Evolutionary conservation across 2,888 invertebrate species (phyloP), one percentile per base, ranked within the genome.

Genomic region (Bombylius discolor): DNA sequence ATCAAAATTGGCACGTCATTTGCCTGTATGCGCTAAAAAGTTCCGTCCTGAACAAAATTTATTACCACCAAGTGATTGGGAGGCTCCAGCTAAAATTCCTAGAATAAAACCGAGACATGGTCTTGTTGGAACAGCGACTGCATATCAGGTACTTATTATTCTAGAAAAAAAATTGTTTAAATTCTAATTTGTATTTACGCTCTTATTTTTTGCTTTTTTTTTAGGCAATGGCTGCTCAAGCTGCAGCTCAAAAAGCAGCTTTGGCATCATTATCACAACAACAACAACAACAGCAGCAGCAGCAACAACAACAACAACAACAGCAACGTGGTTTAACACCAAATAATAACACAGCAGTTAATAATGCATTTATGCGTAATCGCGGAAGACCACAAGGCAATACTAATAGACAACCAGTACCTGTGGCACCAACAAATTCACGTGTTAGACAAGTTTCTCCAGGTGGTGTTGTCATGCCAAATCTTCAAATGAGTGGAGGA

Each of bases 11-110:
- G 89, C 87, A 1, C 81, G 93, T 46, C 96, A 96, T 77, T 80
- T 87, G 62, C 81, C 89, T 58, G 86, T 90, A 4, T 96, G 96
- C 73, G 81, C 84, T 47, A 91, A 93, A 73, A 89, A 90, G 69
- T 95, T 91, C 74, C 86, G 89, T 70, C 87, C 91, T 0, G 91
- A 91, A 62, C 76, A 82, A 49, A 95, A 96, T 75, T 77, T 89
- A 64, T 84, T 87, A 62, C 93, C 94, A 6, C 89, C 93, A 0
- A 75, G 83, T 3, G 93, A 93, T 68, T 93, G 91, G 89, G 93
- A 93, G 68, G 92, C 92, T 3, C 94, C 94, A 2, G 93, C 93
- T 5, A 93, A 94, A 74, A 91, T 93, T 74, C 90, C 92, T 59
- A 82, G 74, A 31, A 74, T 74, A 44, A 75, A 74, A 62, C 74